These are phyloP conservation scores for Coracopsis vasa DNA, from an alignment of 2,113 vertebrate species.

Conservation along the genomic window DNA sequence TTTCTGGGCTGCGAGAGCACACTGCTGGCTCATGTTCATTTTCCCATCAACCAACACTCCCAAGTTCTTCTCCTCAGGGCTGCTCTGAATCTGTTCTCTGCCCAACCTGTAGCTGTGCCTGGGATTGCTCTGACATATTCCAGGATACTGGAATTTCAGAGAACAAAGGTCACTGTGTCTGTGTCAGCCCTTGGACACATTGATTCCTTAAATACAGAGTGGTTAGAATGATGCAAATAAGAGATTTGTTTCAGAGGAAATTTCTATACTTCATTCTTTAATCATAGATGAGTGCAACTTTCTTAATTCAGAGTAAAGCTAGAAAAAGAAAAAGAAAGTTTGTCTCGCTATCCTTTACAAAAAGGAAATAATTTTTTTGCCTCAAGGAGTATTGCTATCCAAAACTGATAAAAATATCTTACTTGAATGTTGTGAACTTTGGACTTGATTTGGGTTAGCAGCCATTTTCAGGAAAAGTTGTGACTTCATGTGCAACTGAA, in stretches of 20 bases:
- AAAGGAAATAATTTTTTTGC: not conserved
- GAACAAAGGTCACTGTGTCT: not conserved
- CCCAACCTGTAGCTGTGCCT: too few relatives aligned
- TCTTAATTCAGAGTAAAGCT: not conserved
- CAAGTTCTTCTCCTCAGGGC: too few relatives aligned
- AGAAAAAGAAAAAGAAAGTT: not conserved
- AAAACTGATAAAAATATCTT: not conserved
- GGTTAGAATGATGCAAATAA: not conserved
- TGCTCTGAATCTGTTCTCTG: too few relatives aligned
- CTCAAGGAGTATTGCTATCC: not conserved
- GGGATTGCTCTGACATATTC: too few relatives aligned
- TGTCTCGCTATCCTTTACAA: not conserved
- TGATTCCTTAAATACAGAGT: not conserved
- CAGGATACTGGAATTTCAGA: not conserved
- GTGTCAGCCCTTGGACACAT: not conserved
- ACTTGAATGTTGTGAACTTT: not conserved
- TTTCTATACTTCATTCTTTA: not conserved
- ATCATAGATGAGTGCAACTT: not conserved
- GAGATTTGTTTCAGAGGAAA: not conserved
- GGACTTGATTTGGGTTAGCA: not conserved
- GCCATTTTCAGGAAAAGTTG: not conserved
- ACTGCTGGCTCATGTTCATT: too few relatives aligned
- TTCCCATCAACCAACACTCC: too few relatives aligned
- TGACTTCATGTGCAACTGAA: not conserved
- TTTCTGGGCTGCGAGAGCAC: too few relatives aligned